Conservation (phyloP, 2,113 vertebrate genomes). For the Ptychochromis oligacanthus region DNA sequence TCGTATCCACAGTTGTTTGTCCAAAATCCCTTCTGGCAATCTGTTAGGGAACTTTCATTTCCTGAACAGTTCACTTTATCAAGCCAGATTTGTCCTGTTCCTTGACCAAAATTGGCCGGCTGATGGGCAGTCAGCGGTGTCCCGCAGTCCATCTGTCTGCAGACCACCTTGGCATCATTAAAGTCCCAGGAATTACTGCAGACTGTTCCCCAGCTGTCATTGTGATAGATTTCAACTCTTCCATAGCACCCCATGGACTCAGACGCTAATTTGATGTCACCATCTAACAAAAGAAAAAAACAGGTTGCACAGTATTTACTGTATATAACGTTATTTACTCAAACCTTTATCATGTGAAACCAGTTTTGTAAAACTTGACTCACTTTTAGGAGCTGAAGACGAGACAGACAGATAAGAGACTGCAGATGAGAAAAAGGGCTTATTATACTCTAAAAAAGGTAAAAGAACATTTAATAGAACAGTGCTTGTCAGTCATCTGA, state of each 20-base stretch:
- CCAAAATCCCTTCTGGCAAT: not conserved
- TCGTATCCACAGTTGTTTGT: not conserved
- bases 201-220: not conserved
- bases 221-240: slow-evolving; percentile 9
- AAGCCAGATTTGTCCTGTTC: not conserved
- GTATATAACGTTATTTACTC: not conserved
- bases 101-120: accelerated
- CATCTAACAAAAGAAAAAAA: not conserved
- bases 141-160: slow-evolving; percentile 30
- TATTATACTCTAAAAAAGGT: not conserved
- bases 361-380: not conserved
- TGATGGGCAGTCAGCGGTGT: accelerated
- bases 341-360: not conserved
- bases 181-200: not conserved
- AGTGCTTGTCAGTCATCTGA: too few species aligned
- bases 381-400: not conserved
- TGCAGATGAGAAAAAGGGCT: not conserved
- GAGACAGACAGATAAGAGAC: not conserved
- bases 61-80: not conserved
- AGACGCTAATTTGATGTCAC: too few species aligned
- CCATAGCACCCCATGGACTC: too few species aligned
- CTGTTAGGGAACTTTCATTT: not conserved
- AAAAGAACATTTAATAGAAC: too few species aligned
- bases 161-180: slow-evolving; percentile 8
- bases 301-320: not conserved